Percentiles rank a stretch among this genome's conserved stretches.
Evolutionary conservation across 2,888 invertebrate species (phyloP).

Genomic region (Entomobrya proxima): DNA sequence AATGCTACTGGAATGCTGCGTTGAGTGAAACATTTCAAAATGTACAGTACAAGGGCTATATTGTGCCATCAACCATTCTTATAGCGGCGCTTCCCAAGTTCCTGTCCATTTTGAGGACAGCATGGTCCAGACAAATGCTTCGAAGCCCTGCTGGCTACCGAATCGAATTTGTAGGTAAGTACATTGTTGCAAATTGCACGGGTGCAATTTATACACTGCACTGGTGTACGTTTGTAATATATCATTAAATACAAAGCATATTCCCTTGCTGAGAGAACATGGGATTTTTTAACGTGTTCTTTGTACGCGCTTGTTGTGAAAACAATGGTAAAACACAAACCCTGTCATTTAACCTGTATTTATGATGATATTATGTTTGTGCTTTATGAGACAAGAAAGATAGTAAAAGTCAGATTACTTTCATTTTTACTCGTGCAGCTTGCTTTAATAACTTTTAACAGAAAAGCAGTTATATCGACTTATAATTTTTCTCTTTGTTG

Average conservation of each 20-base stretch:
- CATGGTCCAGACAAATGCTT: constrained; percentile 93
- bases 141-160: constrained; percentile 94
- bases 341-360: constrained; percentile 29
- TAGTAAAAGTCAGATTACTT: constrained; percentile 61
- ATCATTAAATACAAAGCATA: too few species aligned
- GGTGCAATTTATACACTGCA: neutral
- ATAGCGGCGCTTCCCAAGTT: constrained; percentile 92
- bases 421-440: constrained; percentile 42
- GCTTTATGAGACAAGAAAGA: constrained; percentile 57
- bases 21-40: constrained; percentile 84
- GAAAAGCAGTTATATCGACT: neutral
- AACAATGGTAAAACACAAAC: neutral
- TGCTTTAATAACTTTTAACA: constrained; percentile 34
- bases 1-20: constrained; percentile 96
- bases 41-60: constrained; percentile 91
- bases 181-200: neutral
- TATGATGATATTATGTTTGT: constrained; percentile 40
- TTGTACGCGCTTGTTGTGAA: too few species aligned
- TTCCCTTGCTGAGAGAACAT: too few species aligned
- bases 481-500: neutral
- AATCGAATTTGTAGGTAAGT: constrained; percentile 93
- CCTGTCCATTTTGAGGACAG: constrained; percentile 89
- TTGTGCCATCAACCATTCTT: constrained; percentile 92
- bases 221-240: too few species aligned
- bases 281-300: too few species aligned